These are phyloP conservation scores for Cygnus olor DNA, from an alignment of 2,797 vertebrate genomes.

Conservation along the genomic window DNA sequence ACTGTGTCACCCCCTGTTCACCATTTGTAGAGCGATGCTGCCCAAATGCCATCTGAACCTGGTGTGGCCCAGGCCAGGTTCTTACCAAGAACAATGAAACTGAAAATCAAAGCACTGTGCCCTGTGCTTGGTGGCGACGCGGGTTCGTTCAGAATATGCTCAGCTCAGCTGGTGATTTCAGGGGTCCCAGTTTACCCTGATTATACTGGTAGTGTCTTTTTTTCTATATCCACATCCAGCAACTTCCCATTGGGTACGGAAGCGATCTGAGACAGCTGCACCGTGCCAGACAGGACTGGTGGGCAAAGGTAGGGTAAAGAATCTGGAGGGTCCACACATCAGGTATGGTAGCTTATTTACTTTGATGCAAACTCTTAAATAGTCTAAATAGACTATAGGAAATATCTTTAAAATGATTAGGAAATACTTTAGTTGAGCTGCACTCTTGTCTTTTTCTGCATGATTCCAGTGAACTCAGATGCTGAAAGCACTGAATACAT, in stretches of 20 bases:
- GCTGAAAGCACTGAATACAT: background rate
- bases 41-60: background rate
- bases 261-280: rapidly evolving
- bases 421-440: background rate
- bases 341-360: background rate
- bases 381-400: background rate
- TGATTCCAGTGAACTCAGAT: background rate
- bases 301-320: background rate
- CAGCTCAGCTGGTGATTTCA: background rate
- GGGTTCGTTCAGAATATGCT: background rate
- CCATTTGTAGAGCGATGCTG: background rate
- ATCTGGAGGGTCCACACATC: background rate
- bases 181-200: background rate
- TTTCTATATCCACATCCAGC: background rate
- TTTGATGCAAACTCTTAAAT: background rate
- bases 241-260: background rate
- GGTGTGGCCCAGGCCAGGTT: background rate
- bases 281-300: background rate
- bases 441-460: background rate
- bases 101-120: too few species aligned
- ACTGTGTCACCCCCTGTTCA: background rate
- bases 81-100: background rate
- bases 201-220: background rate
- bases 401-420: background rate
- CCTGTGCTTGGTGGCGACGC: background rate